A percentile compares a stretch with the other conserved stretches of the same genome.
phyloP scores from a whole-genome alignment of 1,140 invertebrate genomes.

The Lepidostoma basale region DNA sequence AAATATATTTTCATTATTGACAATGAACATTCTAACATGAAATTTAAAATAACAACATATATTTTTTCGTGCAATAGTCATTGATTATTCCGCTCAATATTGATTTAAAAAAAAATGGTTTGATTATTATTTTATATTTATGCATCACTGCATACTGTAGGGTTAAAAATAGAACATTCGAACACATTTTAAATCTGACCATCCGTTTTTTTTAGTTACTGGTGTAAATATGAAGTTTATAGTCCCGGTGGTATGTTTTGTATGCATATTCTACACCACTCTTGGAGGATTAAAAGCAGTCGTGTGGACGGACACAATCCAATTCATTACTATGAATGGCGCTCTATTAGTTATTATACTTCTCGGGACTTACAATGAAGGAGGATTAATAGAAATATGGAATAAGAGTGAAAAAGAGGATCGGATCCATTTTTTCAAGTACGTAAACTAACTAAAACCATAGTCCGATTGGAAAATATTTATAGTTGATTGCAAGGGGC shows the following conservation, averaged over 20 bases:
- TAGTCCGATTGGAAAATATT: too few species aligned
- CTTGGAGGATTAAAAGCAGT: slow-evolving; percentile 78
- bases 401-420: slow-evolving; percentile 58
- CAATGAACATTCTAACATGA: too few species aligned
- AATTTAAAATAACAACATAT: too few species aligned
- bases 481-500: too few species aligned
- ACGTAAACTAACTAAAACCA: too few species aligned
- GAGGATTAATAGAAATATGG: slow-evolving; percentile 69
- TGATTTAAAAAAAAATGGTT: too few species aligned
- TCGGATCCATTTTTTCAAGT: slow-evolving; percentile 68
- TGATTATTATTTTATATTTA: too few species aligned
- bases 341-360: slow-evolving; percentile 69
- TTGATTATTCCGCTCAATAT: too few species aligned
- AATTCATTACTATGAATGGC: slow-evolving; percentile 70
- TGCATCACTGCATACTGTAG: too few species aligned
- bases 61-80: too few species aligned
- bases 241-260: slow-evolving; percentile 71
- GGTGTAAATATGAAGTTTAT: slow-evolving; percentile 69
- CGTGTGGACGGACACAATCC: slow-evolving; percentile 75
- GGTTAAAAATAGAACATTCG: too few species aligned
- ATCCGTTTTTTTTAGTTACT: slow-evolving; percentile 68
- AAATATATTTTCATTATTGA: too few species aligned
- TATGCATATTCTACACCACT: slow-evolving; percentile 81
- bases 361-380: slow-evolving; percentile 67
- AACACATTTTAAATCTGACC: background rate